Base-by-base conservation (phyloP, 2,797 vertebrate genomes). In the Sebastiscus albofasciatus region DNA sequence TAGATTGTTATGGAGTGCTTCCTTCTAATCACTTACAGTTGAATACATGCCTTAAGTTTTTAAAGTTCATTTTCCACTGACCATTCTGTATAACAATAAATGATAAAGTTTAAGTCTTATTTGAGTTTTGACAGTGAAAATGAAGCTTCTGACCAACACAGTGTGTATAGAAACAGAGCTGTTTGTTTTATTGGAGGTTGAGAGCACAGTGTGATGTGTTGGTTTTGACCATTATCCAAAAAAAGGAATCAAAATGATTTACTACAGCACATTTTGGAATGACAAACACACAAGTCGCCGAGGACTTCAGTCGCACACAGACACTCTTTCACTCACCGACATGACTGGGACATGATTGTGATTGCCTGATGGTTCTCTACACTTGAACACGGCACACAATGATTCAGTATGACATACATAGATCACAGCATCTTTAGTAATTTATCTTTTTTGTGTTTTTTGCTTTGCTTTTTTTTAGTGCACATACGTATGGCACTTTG, bases 341-440 rank as follows among this genome's bases (percentile, higher is more conserved):
- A 64, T 69, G 80, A 87, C 72, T 20, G 82, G 85, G 89, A 89
- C 83, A 81, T 86, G 86, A 90, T 90, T 90, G 90, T 84, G 90
- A 93, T 89, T 89, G 82, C 90, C 86, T 84, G 67, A 82, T 88
- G 89, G 82, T 88, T 94, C 87, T 90, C 81, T 92, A 92, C 83
- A 92, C 78, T 86, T 86, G 80, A 91, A 89, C 89, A 94, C 89
- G 71, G 92, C 92, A 92, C 92, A 92, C 91, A 22, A 94, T 92
- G 91, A 93, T 92, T 93, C 85, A 85, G 89, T 89, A 87, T 93
- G 93, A 94, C 87, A 49, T 92, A 94, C 94, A 93, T 89, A 93
- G 91, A 95, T 96, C 95, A 96, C 95, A 96, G 95, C 95, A 95
- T 96, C 93, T 93, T 95, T 92, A 94, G 94, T 95, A 89, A 87